Evolutionary conservation across 2,113 vertebrate genomes (phyloP).

Genomic region (Bufo bufo): DNA sequence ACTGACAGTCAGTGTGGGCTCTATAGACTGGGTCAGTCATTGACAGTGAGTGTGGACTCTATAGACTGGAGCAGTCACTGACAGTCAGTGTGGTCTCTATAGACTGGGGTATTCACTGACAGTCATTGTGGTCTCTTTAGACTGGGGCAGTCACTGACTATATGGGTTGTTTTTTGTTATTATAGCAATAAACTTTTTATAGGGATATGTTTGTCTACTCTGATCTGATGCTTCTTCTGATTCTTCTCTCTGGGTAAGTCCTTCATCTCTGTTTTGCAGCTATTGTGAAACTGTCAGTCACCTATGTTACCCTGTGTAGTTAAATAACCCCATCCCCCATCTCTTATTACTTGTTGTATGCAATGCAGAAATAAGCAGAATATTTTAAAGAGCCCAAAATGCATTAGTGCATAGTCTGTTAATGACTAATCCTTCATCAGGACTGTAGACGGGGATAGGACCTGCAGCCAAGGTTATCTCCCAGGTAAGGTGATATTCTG

Average conservation of each 20-base stretch:
- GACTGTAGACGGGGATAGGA: not conserved
- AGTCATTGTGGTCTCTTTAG: not conserved
- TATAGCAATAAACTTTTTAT: not conserved
- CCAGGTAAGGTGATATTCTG: too few relatives aligned
- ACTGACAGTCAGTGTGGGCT: too few relatives aligned
- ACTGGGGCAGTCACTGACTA: not conserved
- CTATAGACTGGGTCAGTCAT: too few relatives aligned
- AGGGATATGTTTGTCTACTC: not conserved
- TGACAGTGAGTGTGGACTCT: too few relatives aligned
- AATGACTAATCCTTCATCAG: not conserved
- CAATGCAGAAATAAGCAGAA: not conserved
- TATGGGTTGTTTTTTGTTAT: slow-evolving; percentile 9
- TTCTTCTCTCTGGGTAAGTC: not conserved
- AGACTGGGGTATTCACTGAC: not conserved
- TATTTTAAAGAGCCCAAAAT: not conserved
- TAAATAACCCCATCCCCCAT: not conserved
- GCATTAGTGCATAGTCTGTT: not conserved
- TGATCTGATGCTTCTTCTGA: not conserved
- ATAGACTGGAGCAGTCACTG: too few relatives aligned
- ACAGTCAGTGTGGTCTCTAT: too few relatives aligned
- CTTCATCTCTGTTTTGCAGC: not conserved
- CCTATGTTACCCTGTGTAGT: not conserved
- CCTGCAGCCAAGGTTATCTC: not conserved
- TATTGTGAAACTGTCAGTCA: not conserved
- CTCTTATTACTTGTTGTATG: not conserved